Percentiles rank a stretch among this genome's conserved stretches.
Conservation (phyloP, 2,797 vertebrate species). For the Knipowitschia caucasica region DNA sequence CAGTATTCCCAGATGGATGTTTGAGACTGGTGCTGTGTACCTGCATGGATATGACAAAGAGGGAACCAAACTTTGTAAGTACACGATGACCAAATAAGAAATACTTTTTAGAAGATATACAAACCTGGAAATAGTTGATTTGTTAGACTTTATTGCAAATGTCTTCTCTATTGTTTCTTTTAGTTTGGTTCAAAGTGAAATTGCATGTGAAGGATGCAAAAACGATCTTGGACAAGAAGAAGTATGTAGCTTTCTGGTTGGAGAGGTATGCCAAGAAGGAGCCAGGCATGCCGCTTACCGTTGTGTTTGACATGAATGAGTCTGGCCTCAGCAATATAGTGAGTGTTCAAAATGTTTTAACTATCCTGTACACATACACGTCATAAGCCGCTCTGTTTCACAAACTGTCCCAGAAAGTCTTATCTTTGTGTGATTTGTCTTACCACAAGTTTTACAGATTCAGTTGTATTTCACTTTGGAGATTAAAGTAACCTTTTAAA, state of each 20-base stretch:
- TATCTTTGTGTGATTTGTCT: neutral
- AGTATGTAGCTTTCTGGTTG: slow-evolving; percentile 94
- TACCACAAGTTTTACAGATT: slow-evolving; percentile 42
- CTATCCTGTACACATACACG: neutral
- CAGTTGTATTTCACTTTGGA: slow-evolving; percentile 59
- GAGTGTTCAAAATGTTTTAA: slow-evolving; percentile 58
- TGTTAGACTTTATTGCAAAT: too few species aligned
- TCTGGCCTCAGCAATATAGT: slow-evolving; percentile 92
- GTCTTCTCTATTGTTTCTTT: neutral
- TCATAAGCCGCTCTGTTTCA: neutral
- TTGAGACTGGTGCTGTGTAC: slow-evolving; percentile 87
- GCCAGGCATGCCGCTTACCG: slow-evolving; percentile 90
- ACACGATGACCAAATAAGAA: slow-evolving; percentile 4
- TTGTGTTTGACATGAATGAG: slow-evolving; percentile 94
- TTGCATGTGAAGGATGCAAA: slow-evolving; percentile 89
- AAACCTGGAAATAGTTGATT: too few species aligned
- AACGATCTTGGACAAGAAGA: slow-evolving; percentile 88
- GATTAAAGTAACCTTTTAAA: slow-evolving; percentile 78
- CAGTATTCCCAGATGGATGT: slow-evolving; percentile 87
- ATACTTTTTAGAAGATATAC: too few species aligned
- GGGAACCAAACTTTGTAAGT: slow-evolving; percentile 94
- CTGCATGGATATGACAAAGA: slow-evolving; percentile 98
- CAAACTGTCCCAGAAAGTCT: neutral
- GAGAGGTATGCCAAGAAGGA: slow-evolving; percentile 92
- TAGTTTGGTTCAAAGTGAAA: slow-evolving; percentile 96